Conservation (phyloP, 2,888 invertebrate species). For the Ochropacha duplaris region DNA sequence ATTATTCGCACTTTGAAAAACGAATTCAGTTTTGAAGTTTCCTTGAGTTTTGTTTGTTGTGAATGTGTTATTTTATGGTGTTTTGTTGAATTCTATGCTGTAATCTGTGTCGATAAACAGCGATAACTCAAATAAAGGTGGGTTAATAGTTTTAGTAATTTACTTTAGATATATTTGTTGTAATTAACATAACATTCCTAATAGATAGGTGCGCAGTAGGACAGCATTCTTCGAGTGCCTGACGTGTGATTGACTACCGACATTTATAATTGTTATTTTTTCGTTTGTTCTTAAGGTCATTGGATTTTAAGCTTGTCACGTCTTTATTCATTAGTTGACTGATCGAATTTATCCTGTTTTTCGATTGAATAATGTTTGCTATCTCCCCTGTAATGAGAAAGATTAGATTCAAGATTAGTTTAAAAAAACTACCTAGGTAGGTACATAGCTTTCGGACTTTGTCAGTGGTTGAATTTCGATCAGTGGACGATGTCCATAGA, state of each 20-base stretch:
- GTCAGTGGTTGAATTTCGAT: too few relatives aligned
- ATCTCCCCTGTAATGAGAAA: too few relatives aligned
- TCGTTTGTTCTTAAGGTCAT: neutral
- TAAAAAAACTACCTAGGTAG: too few relatives aligned
- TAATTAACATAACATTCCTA: slow-evolving; percentile 44
- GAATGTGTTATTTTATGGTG: slow-evolving; percentile 12
- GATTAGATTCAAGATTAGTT: too few relatives aligned
- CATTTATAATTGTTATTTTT: neutral
- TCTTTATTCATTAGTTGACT: too few relatives aligned
- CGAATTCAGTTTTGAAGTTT: slow-evolving; percentile 14
- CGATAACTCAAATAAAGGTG: slow-evolving; percentile 40
- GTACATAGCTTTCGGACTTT: too few relatives aligned
- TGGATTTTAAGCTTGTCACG: neutral
- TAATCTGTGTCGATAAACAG: slow-evolving; percentile 15
- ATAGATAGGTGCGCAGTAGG: neutral
- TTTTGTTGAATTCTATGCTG: neutral
- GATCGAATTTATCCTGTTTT: neutral
- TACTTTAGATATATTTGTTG: slow-evolving; percentile 13
- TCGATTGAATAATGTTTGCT: too few relatives aligned
- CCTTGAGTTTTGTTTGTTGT: slow-evolving; percentile 16
- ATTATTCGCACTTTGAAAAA: slow-evolving; percentile 1
- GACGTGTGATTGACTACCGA: neutral
- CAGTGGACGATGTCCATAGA: too few relatives aligned
- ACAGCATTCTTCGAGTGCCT: neutral
- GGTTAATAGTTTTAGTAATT: slow-evolving; percentile 43